Percentiles rank a stretch among this genome's conserved stretches.
phyloP scores from a whole-genome alignment of 2,113 vertebrate species.

The Charadrius vociferus region DNA sequence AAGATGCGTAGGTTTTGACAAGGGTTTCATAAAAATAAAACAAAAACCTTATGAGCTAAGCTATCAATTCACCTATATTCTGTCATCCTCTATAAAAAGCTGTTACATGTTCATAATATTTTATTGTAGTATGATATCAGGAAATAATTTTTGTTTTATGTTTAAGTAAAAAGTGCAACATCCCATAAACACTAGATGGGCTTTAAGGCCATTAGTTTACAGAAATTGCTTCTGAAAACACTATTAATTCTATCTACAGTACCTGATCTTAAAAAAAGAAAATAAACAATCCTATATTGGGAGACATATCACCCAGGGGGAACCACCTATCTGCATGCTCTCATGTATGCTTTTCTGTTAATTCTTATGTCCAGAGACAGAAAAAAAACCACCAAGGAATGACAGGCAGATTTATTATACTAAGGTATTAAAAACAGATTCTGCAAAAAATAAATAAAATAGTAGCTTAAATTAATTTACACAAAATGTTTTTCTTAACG shows the following conservation, averaged over 20 bases:
- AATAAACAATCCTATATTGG: neutral
- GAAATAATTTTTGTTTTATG: neutral
- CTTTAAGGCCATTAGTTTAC: neutral
- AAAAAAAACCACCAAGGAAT: neutral
- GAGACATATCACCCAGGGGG: neutral
- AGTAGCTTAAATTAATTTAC: neutral
- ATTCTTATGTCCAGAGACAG: neutral
- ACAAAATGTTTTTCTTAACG: neutral
- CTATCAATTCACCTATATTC: neutral
- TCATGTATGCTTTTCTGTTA: neutral
- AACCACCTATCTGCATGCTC: neutral
- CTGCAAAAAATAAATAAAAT: neutral
- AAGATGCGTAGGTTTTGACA: neutral
- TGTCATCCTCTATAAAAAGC: neutral
- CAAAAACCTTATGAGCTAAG: neutral
- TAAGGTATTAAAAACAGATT: neutral
- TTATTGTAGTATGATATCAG: neutral
- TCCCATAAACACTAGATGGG: neutral
- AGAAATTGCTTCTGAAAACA: neutral
- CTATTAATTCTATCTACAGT: neutral
- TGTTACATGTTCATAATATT: neutral
- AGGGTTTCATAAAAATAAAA: neutral
- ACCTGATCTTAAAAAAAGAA: neutral
- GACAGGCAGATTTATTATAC: neutral
- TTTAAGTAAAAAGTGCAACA: neutral